These are phyloP conservation scores for Protomyctophum bolini DNA, from an alignment of 2,113 vertebrate species.

Conservation along the genomic window DNA sequence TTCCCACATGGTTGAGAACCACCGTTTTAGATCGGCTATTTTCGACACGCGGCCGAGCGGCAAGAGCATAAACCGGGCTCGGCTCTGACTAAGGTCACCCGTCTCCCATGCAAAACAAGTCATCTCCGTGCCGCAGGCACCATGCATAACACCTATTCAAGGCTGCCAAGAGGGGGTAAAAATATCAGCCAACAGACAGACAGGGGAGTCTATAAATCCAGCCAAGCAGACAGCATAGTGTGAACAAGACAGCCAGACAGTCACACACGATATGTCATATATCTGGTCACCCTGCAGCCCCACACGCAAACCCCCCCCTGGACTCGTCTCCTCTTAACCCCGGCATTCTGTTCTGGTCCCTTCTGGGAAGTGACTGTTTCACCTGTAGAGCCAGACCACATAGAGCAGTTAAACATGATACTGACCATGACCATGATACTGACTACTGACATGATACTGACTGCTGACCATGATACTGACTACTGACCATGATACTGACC, in stretches of 20 bases:
- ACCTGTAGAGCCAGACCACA: slow-evolving; percentile 32
- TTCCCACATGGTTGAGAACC: too few species aligned
- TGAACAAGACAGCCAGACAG: slow-evolving; percentile 52
- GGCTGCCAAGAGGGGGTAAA: slow-evolving; percentile 5
- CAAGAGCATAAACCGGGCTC: too few species aligned
- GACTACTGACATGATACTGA: too few species aligned
- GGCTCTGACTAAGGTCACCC: not conserved
- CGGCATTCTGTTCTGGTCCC: not conserved
- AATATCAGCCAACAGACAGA: slow-evolving; percentile 16
- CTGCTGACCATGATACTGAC: too few species aligned
- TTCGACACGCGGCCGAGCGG: too few species aligned
- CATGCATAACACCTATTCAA: slow-evolving; percentile 20
- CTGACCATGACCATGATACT: too few species aligned
- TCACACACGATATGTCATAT: slow-evolving; percentile 47
- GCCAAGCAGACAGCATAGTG: slow-evolving; percentile 57
- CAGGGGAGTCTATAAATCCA: not conserved
- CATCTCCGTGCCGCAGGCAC: slow-evolving; percentile 9
- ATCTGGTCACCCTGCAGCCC: slow-evolving; percentile 23
- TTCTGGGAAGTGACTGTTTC: slow-evolving; percentile 28
- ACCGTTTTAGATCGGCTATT: too few species aligned
- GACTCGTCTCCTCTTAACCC: not conserved
- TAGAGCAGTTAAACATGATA: slow-evolving; percentile 11
- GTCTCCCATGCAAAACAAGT: slow-evolving; percentile 24
- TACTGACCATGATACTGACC: too few species aligned
- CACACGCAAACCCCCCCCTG: not conserved